Percentiles rank a stretch among this genome's conserved stretches.
Conservation (phyloP, 1,140 invertebrate species). For the Penaeus chinensis region DNA sequence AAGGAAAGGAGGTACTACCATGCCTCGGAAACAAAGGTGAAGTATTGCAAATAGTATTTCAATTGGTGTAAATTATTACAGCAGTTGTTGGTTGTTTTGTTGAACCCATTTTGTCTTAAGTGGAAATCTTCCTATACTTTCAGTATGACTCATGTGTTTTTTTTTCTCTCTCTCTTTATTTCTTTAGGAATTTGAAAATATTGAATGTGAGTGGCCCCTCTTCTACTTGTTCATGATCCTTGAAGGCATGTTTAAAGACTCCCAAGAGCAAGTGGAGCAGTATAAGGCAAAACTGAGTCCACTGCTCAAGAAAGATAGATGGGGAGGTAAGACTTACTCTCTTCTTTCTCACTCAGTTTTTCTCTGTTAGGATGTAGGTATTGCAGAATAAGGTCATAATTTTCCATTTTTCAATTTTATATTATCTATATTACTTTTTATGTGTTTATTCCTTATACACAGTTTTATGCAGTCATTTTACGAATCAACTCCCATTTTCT, state of each 20-base stretch:
- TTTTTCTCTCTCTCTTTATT: constrained; percentile 30
- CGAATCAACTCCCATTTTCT: no score
- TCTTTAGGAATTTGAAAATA: constrained; percentile 88
- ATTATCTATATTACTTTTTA: no score
- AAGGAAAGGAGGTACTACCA: constrained; percentile 78
- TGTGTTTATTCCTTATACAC: no score
- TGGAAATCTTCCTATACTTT: background rate
- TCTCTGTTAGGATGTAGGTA: background rate
- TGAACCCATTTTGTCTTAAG: background rate
- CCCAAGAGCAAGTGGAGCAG: constrained; percentile 91
- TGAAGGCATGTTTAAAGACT: constrained; percentile 89
- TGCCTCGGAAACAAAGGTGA: constrained; percentile 78
- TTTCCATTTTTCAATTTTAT: no score
- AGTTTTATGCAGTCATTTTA: no score
- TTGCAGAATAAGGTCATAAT: background rate
- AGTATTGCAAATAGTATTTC: no score
- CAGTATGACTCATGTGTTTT: constrained; percentile 22
- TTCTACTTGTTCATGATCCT: constrained; percentile 97
- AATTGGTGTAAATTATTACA: no score
- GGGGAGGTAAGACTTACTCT: constrained; percentile 75
- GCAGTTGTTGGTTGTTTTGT: background rate
- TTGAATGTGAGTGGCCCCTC: constrained; percentile 98
- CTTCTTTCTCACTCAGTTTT: background rate
- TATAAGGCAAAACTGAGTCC: constrained; percentile 87
- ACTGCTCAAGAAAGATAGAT: constrained; percentile 80